Conservation (phyloP, 64 coral and sea anemone species). For the Montipora foliosa region DNA sequence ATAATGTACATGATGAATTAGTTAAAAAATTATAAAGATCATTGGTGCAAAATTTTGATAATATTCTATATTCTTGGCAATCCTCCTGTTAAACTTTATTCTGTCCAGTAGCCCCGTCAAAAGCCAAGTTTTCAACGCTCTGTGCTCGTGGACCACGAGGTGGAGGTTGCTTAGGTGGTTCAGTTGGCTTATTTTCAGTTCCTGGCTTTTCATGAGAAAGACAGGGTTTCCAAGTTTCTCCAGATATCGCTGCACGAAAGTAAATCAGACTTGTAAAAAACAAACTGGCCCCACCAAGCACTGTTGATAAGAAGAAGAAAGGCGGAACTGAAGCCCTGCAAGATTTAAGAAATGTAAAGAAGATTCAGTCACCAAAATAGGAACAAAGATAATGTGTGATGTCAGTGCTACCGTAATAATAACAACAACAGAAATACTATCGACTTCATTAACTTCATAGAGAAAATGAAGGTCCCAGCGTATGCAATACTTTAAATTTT, state of each 20-base stretch:
- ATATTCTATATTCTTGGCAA: background rate
- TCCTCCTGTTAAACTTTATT: background rate
- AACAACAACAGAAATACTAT: background rate
- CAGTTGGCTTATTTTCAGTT: slow-evolving; percentile 48
- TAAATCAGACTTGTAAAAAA: slow-evolving; percentile 98
- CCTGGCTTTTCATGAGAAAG: slow-evolving; percentile 36
- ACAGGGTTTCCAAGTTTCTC: slow-evolving; percentile 96
- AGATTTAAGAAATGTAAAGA: background rate
- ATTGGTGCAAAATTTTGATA: background rate
- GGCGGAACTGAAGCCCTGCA: slow-evolving; percentile 81
- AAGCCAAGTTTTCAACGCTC: slow-evolving; percentile 79
- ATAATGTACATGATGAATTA: no score
- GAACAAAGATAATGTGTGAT: background rate
- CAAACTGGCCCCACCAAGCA: slow-evolving; percentile 90
- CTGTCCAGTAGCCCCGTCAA: background rate
- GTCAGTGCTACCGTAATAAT: no score
- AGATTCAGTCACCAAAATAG: background rate
- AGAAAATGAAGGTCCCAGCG: no score
- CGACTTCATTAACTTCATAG: background rate
- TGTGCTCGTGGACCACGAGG: slow-evolving; percentile 71
- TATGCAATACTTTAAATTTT: no score
- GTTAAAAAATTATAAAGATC: no score
- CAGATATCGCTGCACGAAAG: slow-evolving; percentile 92
- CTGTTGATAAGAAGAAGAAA: slow-evolving; percentile 89
- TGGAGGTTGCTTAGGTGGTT: slow-evolving; percentile 80